Evolutionary conservation across 2,888 invertebrate species (phyloP).

Genomic region (Villa cingulata): DNA sequence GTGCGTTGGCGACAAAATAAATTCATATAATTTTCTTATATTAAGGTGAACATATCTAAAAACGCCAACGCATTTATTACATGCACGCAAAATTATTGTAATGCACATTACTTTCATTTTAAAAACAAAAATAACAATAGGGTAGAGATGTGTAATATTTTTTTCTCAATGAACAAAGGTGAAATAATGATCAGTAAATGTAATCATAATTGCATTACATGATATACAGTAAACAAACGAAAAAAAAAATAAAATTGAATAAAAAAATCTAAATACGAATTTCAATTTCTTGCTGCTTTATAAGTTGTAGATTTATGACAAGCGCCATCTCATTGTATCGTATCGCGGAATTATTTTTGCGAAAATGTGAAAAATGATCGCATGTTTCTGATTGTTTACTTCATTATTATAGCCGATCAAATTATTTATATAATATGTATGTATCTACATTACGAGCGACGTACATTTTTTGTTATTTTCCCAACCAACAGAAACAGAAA

Average conservation of each 20-base stretch:
- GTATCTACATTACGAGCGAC: no score
- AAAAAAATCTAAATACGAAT: no score
- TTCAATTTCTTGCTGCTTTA: background rate
- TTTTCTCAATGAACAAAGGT: no score
- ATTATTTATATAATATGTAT: no score
- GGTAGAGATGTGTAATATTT: no score
- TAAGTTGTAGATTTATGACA: background rate
- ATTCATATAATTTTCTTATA: no score
- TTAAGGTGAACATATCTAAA: background rate
- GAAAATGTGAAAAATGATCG: background rate
- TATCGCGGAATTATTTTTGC: background rate
- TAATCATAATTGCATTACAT: background rate
- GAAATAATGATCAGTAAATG: background rate
- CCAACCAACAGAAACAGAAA: no score
- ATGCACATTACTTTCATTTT: background rate
- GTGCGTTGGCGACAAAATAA: no score
- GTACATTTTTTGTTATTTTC: no score
- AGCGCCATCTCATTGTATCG: background rate
- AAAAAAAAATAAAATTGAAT: no score
- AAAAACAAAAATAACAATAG: no score
- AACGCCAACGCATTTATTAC: background rate
- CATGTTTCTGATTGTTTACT: background rate
- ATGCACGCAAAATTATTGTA: background rate
- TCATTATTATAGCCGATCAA: no score
- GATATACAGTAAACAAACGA: background rate